Percentiles rank a stretch among this genome's conserved stretches.
These are phyloP conservation scores for Nyctibius bracteatus DNA, from an alignment of 2,113 vertebrate genomes.

Conservation along the genomic window DNA sequence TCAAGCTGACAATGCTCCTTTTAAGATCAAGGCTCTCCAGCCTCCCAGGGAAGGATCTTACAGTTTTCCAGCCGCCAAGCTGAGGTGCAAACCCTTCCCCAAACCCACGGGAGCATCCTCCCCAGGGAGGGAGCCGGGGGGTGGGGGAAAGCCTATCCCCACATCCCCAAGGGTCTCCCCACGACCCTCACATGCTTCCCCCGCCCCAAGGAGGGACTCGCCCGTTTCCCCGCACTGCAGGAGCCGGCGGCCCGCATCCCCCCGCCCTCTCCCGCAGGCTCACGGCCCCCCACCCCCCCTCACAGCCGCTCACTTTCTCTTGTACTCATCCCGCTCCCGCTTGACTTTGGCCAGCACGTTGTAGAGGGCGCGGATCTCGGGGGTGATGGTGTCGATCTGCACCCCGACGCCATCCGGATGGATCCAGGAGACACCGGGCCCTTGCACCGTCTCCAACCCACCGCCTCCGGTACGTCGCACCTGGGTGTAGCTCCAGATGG, in stretches of 20 bases:
- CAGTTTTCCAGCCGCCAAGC: background rate
- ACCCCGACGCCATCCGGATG: constrained; percentile 95
- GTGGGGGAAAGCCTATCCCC: background rate
- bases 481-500: constrained; percentile 94
- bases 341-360: constrained; percentile 97
- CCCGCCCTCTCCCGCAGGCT: background rate
- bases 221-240: constrained; percentile 32
- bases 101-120: background rate
- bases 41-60: background rate
- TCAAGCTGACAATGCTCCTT: background rate
- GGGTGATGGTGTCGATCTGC: constrained; percentile 98
- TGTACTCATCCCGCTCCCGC: constrained; percentile 93
- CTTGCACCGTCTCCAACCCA: constrained; percentile 82
- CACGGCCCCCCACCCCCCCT: accelerated
- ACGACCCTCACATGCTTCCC: background rate
- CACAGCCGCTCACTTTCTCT: constrained; percentile 82
- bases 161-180: background rate
- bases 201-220: background rate
- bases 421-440: constrained; percentile 91
- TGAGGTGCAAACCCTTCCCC: background rate
- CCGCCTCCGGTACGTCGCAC: constrained; percentile 75
- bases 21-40: background rate
- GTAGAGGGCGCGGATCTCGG: constrained; percentile 93
- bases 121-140: background rate
- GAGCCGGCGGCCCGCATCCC: background rate